Evolutionary conservation across 1,140 invertebrate genomes (phyloP), one percentile per base, ranked within the genome.

Genomic region (Sminthurides bifidus): DNA sequence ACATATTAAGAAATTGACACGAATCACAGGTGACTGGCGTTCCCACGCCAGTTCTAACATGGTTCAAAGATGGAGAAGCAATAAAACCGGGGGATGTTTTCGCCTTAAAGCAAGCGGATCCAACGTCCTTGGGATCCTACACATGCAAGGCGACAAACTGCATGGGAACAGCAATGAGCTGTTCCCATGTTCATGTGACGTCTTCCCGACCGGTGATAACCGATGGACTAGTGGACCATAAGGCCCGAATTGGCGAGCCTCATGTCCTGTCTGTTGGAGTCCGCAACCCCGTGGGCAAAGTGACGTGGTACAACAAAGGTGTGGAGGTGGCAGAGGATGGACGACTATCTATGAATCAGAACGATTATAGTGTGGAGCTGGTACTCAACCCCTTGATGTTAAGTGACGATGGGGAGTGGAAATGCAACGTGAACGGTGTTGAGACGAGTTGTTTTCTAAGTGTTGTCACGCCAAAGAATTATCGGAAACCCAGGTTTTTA

Each of bases 1-100:
- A n/a, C n/a, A n/a, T n/a, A n/a, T n/a, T n/a, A 14, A 46, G 55
- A 41, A 60, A 63, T 64, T 58, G 43, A 37, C 55, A 62, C 21
- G 6, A 49, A 14, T 49, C 6, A 49, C n/a, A 63, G 61, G 61
- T 90, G 6, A 77, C 89, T 29, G 87, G 87, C 17, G 83, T 90
- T 3, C 87, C 87, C 0, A 89, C 86, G 12, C 85, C 85, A 0
- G 73, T 81, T 26, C 68, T 89, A 43, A 74, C 78, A 52, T 89
- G 86, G 85, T 89, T 83, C 66, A 87, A 89, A 73, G 87, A 89
- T 68, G 80, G 80, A 50, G 79, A 81, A 54, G 85, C 89, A 71
- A 89, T 91, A 59, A 85, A 85, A 71, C 85, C 87, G 1, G 87
- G 87, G 0, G 87, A 91, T 68, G 81, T 89, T 15, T 89, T 90